These are phyloP conservation scores for Corydoras sp. DNA, from an alignment of 2,113 vertebrate species.

Conservation along the genomic window DNA sequence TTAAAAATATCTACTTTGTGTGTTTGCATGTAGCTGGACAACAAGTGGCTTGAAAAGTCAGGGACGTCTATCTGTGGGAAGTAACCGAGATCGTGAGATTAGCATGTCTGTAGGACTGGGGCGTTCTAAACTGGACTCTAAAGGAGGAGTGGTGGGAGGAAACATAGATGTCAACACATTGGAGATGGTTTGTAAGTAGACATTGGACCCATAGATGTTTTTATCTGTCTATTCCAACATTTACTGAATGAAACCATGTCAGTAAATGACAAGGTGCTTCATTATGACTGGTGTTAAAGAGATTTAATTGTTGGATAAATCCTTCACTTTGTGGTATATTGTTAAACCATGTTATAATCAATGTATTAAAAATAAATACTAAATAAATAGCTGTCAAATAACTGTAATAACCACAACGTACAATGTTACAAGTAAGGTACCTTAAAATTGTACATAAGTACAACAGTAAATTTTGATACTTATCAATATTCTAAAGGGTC, in stretches of 20 bases:
- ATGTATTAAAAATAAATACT: no score
- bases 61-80: slow-evolving; percentile 92
- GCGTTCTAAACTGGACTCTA: slow-evolving; percentile 93
- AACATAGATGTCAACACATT: slow-evolving; percentile 96
- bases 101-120: slow-evolving; percentile 96
- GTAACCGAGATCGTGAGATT: slow-evolving; percentile 92
- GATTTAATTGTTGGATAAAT: no score
- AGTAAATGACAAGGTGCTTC: no score
- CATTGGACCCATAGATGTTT: background rate
- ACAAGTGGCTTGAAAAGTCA: slow-evolving; percentile 98
- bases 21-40: slow-evolving; percentile 77
- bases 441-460: no score
- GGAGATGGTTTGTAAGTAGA: slow-evolving; percentile 95
- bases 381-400: no score
- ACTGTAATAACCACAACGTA: no score
- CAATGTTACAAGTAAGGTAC: no score
- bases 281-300: no score
- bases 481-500: background rate
- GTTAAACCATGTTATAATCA: no score
- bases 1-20: background rate
- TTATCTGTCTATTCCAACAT: background rate
- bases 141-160: slow-evolving; percentile 95
- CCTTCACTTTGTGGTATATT: no score
- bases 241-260: background rate
- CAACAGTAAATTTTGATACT: no score